Conservation (phyloP, 2,113 vertebrate genomes). For the Cyanoramphus novaezelandiae region DNA sequence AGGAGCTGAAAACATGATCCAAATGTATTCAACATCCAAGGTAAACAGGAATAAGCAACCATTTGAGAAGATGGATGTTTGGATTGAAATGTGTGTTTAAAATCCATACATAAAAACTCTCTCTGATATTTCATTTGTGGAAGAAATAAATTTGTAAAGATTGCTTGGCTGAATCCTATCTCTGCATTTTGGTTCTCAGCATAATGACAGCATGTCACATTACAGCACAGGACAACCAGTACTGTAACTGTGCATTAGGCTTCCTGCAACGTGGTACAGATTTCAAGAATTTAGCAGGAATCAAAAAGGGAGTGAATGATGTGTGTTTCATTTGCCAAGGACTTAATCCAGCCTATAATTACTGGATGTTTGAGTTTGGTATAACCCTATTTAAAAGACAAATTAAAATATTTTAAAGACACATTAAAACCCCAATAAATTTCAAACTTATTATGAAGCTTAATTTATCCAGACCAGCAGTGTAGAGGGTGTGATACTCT, state of each 20-base stretch:
- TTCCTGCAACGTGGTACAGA: neutral
- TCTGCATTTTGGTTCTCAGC: neutral
- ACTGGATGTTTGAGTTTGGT: neutral
- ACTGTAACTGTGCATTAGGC: neutral
- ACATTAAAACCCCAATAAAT: neutral
- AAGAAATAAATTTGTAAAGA: neutral
- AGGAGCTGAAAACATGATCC: slow-evolving; percentile 94
- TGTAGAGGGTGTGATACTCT: neutral
- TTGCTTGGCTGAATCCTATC: neutral
- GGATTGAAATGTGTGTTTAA: neutral
- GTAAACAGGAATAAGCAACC: slow-evolving; percentile 64
- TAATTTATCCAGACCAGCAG: neutral
- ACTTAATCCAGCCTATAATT: neutral
- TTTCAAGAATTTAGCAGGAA: neutral
- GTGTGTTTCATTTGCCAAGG: neutral
- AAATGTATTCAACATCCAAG: slow-evolving; percentile 87
- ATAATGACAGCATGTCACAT: neutral
- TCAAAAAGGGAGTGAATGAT: neutral
- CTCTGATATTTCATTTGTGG: neutral
- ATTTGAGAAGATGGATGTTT: neutral
- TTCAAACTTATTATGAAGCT: neutral
- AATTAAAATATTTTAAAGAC: neutral
- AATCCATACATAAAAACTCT: neutral
- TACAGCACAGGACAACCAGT: neutral
- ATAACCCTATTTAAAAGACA: neutral